Conservation (phyloP, 1,140 invertebrate species). For the Drosophila funebris region DNA sequence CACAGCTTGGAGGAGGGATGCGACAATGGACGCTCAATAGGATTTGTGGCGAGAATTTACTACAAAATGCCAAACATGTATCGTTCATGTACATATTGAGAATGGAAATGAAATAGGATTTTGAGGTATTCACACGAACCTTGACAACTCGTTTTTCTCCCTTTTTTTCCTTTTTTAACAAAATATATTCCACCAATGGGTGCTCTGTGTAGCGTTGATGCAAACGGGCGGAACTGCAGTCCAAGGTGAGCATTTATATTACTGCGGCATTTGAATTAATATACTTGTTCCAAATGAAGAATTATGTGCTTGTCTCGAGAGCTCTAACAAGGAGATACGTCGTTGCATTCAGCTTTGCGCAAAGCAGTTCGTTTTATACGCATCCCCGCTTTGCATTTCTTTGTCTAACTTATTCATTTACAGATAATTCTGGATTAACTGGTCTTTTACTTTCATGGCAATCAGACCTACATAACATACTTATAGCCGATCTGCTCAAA, state of each 20-base stretch:
- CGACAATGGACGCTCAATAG: slow-evolving; percentile 25
- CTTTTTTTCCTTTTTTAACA: background rate
- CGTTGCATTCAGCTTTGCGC: too few relatives aligned
- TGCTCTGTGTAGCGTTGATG: background rate
- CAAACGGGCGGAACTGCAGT: background rate
- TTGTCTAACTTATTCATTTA: too few relatives aligned
- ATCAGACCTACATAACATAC: too few relatives aligned
- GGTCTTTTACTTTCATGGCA: too few relatives aligned
- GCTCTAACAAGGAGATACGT: too few relatives aligned
- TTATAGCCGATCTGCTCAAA: too few relatives aligned
- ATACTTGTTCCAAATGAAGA: background rate
- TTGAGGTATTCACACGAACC: slow-evolving; percentile 31
- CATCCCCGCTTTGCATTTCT: too few relatives aligned
- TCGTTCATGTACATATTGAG: slow-evolving; percentile 11
- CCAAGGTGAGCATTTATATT: background rate
- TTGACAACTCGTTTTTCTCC: slow-evolving; percentile 16
- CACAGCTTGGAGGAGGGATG: background rate
- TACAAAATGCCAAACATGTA: slow-evolving; percentile 48
- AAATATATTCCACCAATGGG: background rate
- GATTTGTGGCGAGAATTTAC: slow-evolving; percentile 51
- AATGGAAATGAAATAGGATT: slow-evolving; percentile 49
- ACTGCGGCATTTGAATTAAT: background rate
- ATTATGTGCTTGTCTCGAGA: too few relatives aligned
- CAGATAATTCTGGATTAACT: too few relatives aligned
- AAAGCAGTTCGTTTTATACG: too few relatives aligned